Base-by-base conservation (phyloP, 2,888 invertebrate genomes). In the Oxyteleia sp. region DNA sequence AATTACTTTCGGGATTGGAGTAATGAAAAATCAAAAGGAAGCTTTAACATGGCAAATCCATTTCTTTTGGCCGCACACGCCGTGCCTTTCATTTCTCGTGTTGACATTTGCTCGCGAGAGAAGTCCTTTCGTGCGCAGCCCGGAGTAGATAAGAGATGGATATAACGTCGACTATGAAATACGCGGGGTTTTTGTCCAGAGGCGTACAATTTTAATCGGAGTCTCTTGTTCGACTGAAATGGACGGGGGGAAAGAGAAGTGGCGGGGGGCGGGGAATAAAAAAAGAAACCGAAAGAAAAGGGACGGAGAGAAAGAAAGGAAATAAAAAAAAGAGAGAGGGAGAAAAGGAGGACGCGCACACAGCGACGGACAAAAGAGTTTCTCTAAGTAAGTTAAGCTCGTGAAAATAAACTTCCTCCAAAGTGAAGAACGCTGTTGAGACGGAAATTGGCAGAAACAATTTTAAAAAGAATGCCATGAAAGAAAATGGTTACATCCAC, bases 121-220 rank as follows among this genome's bases (percentile, higher is more conserved):
- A 26, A 55, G 15, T 32, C 49, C 63, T 75, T 53, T 74, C 45
- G 47, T 51, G n/a, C 10, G 57, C 66, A 68, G 47, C n/a, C n/a
- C n/a, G n/a, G n/a, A n/a, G n/a, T n/a, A n/a, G n/a, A 64, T 55
- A 66, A 72, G 55, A 68, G 53, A 72, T 26, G 59, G 16, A n/a
- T 61, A 71, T 71, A 66, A 66, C 59, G 49, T 57, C 20, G 66
- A 51, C 72, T 61, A 59, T 61, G 49, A 63, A 64, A 79, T 49
- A 45, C 61, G 26, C 35, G 38, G 26, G 29, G 18, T 66, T 59
- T 41, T 49, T 53, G 66, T 68, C 38, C 45, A 43, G 15, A 16
- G 38, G 47, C 59, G 49, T 72, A 72, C 66, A 72, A 74, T 72
- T 72, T 80, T 80, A 72, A 72, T 72, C 66, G 72, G 66, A 59